Conservation (phyloP, 1,140 invertebrate species). For the Trichomalopsis sarcophagae region DNA sequence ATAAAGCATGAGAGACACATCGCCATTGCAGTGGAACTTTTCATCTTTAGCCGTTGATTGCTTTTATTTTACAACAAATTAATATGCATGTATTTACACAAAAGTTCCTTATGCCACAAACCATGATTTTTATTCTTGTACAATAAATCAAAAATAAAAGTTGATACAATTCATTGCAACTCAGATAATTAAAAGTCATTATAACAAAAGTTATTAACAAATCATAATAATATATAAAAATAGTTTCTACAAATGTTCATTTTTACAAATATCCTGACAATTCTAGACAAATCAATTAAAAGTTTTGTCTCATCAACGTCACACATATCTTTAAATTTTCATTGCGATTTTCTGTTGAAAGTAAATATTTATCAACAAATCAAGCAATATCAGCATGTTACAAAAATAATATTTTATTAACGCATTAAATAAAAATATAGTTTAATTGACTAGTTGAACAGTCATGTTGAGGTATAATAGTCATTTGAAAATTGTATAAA, state of each 20-base stretch:
- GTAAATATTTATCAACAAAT: constrained; percentile 23
- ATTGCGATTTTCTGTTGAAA: background rate
- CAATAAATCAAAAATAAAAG: constrained; percentile 34
- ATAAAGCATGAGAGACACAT: constrained; percentile 43
- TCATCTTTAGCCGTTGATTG: constrained; percentile 22
- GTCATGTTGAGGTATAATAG: constrained; percentile 43
- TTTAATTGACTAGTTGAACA: constrained; percentile 51
- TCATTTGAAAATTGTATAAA: constrained; percentile 18
- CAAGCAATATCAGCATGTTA: constrained; percentile 18
- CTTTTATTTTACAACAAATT: constrained; percentile 38
- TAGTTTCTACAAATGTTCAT: constrained; percentile 8
- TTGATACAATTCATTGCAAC: constrained; percentile 32
- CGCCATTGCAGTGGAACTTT: constrained; percentile 28
- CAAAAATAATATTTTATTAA: background rate
- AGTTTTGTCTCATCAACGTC: constrained; percentile 11
- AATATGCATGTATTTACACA: constrained; percentile 23
- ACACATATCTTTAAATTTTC: background rate
- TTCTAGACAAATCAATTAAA: background rate
- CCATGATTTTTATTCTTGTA: constrained; percentile 40
- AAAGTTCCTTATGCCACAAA: constrained; percentile 30
- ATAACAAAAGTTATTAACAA: constrained; percentile 36
- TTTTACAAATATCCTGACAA: constrained; percentile 6
- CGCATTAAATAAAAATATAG: constrained; percentile 40
- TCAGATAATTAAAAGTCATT: constrained; percentile 25
- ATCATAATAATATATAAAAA: background rate